Evolutionary conservation across 2,888 invertebrate species (phyloP), one percentile per base, ranked within the genome.

Genomic region (Lasioglossum lativentre): DNA sequence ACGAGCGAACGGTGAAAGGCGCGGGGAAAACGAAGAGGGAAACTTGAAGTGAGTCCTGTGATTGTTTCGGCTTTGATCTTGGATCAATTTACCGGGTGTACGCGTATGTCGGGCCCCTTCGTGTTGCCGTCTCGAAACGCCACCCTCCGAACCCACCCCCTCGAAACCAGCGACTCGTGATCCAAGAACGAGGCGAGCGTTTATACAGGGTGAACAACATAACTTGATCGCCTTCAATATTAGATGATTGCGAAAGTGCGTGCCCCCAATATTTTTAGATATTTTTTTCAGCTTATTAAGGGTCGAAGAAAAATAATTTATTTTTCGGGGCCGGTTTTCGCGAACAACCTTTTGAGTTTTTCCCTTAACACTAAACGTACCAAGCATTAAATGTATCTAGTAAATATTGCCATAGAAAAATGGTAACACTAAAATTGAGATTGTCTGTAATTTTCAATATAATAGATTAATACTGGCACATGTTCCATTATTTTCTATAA

Each of bases 51-150:
- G 93, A 92, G 93, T 93, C 93, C 94, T 93, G 95, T 94, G 94
- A 95, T 95, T 95, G 95, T 95, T 95, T 95, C 93, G 93, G 94
- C 95, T 95, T 95, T 95, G 95, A 95, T 95, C 95, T 95, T 93
- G 94, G 95, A 95, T 95, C 95, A 95, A 95, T 95, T 95, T 95
- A 94, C 95, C 93, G 93, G 93, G 93, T 93, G 92, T 93, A 93
- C 93, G 93, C 93, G 93, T 89, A 91, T 89, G 89, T 92, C 88
- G 88, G 89, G 88, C 91, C 91, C 92, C 92, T 91, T 87, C 87
- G 85, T 85, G 89, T 90, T 91, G 91, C 90, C 90, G 90, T 88
- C 90, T 91, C 68, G 88, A 86, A 89, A 89, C 89, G 91, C 89
- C 88, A 30, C 59, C 59, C 59, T 59, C 5, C 8, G 19, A 30